A percentile compares a stretch with the other conserved stretches of the same genome.
phyloP scores from a whole-genome alignment of 2,888 invertebrate genomes.

The Melinaea menophilus region DNA sequence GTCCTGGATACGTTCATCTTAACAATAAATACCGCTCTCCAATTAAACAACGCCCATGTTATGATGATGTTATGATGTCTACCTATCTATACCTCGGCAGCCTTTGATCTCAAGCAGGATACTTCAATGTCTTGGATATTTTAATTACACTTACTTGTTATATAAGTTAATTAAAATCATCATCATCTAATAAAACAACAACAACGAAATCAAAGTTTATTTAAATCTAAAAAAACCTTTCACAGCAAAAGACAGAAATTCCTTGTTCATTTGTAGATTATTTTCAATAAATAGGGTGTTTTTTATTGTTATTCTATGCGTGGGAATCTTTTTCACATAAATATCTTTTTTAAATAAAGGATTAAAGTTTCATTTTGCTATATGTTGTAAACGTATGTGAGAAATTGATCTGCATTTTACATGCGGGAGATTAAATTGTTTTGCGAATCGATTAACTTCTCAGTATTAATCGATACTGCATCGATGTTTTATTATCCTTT shows the following conservation, averaged over 20 bases:
- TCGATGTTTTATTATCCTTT: slow-evolving; percentile 59
- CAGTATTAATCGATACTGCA: slow-evolving; percentile 59
- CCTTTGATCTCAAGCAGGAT: not conserved
- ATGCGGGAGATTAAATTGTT: slow-evolving; percentile 68
- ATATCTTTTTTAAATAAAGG: not conserved
- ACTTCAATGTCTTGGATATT: too few relatives aligned
- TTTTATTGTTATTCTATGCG: too few relatives aligned
- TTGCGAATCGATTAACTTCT: slow-evolving; percentile 70
- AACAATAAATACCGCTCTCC: slow-evolving; percentile 74
- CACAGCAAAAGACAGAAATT: too few relatives aligned
- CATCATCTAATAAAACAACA: too few relatives aligned
- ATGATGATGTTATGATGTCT: slow-evolving; percentile 27
- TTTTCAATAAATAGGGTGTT: too few relatives aligned
- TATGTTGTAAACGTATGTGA: slow-evolving; percentile 38
- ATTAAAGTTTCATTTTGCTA: slow-evolving; percentile 25
- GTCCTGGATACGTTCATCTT: slow-evolving; percentile 67
- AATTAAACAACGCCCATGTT: slow-evolving; percentile 55
- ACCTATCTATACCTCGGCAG: slow-evolving; percentile 3
- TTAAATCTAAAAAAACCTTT: too few relatives aligned
- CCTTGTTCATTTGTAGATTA: too few relatives aligned
- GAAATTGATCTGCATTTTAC: slow-evolving; percentile 61
- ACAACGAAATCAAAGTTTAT: too few relatives aligned
- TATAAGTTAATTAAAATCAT: too few relatives aligned
- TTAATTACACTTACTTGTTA: too few relatives aligned
- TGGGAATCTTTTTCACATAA: too few relatives aligned